These are phyloP conservation scores for Lanistes nyassanus DNA, from an alignment of 1,140 invertebrate genomes.

Conservation along the genomic window DNA sequence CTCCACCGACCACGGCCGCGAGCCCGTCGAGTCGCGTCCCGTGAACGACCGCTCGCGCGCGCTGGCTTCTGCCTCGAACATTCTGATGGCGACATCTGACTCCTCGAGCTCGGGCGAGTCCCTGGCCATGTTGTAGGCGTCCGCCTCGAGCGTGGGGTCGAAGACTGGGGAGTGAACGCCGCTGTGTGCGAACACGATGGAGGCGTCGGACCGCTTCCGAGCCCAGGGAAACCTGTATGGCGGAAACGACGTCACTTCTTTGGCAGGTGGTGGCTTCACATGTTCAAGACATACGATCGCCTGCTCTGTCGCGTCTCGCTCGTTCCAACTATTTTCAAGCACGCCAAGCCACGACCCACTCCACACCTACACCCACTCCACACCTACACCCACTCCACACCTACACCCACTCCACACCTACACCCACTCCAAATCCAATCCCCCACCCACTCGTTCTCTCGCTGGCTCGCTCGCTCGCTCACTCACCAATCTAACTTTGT, in stretches of 20 bases:
- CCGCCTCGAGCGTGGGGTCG: neutral
- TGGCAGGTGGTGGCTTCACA: too few species aligned
- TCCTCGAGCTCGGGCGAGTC: neutral
- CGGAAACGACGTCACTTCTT: too few species aligned
- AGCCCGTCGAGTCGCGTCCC: neutral
- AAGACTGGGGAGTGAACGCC: neutral
- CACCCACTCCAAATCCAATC: too few species aligned
- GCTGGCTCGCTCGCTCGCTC: too few species aligned
- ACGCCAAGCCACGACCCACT: too few species aligned
- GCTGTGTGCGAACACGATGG: conserved; percentile 9
- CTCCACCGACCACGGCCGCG: neutral
- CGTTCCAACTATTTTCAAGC: too few species aligned
- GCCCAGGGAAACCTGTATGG: conserved; percentile 14
- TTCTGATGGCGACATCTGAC: neutral
- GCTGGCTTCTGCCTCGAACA: neutral
- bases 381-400: conserved; percentile 12
- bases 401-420: neutral
- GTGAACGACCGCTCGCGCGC: neutral
- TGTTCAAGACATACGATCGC: too few species aligned
- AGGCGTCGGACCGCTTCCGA: neutral
- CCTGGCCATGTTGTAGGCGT: neutral
- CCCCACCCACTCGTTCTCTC: too few species aligned
- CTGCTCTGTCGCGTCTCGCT: too few species aligned
- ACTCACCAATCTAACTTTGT: too few species aligned
- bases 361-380: neutral